Percentiles rank a stretch among this genome's conserved stretches.
These are phyloP conservation scores for Phalacrocorax aristotelis DNA, from an alignment of 2,113 vertebrate species.

Conservation along the genomic window DNA sequence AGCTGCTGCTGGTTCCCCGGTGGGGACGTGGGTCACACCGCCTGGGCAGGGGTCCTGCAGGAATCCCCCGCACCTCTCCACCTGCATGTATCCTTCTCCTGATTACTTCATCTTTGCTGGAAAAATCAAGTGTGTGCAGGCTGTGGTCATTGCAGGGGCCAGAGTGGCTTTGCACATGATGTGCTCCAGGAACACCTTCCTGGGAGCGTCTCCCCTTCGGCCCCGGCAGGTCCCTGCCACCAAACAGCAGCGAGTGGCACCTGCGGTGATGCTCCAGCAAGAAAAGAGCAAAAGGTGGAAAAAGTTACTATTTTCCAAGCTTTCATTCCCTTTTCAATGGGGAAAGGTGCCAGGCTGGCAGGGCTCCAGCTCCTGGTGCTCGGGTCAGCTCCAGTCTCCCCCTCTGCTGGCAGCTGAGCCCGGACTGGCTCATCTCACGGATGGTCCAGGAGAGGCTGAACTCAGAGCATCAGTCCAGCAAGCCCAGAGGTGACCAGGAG, in stretches of 20 bases:
- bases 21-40: fast-evolving
- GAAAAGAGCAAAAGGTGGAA: background rate
- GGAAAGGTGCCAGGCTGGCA: background rate
- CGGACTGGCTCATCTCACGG: background rate
- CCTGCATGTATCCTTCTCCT: background rate
- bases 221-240: background rate
- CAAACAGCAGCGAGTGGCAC: background rate
- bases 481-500: background rate
- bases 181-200: background rate
- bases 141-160: background rate
- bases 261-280: background rate
- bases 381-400: background rate
- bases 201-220: background rate
- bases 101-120: background rate
- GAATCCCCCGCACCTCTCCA: background rate
- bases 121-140: background rate
- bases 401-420: background rate
- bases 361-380: background rate
- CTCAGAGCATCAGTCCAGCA: background rate
- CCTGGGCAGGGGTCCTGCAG: background rate
- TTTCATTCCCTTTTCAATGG: background rate
- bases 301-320: background rate
- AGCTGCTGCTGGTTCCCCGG: background rate
- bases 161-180: background rate
- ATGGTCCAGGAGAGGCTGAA: background rate